Conservation (phyloP, 1,140 invertebrate genomes). For the Metaphire vulgaris region DNA sequence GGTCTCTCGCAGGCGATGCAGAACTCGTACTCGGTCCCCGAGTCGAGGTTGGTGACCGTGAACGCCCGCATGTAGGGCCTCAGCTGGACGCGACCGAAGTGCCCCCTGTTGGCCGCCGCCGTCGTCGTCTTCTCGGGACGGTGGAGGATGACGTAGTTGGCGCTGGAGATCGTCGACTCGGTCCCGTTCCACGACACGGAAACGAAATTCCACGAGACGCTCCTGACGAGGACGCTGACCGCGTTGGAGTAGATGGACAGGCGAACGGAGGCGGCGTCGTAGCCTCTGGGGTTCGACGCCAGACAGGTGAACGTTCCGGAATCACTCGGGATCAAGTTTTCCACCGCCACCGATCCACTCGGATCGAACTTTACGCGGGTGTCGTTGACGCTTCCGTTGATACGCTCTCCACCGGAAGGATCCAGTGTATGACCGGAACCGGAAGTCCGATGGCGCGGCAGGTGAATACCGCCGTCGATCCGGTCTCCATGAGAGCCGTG, state of each 20-base stretch:
- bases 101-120: slow-evolving; percentile 5
- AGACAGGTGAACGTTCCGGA: slow-evolving; percentile 43
- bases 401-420: slow-evolving; percentile 46
- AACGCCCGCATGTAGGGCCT: slow-evolving; percentile 42
- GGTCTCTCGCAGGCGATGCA: slow-evolving; percentile 50
- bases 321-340: slow-evolving; percentile 36
- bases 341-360: slow-evolving; percentile 45
- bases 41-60: slow-evolving; percentile 51
- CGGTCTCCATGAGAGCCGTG: slow-evolving; percentile 46
- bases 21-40: slow-evolving; percentile 51
- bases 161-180: slow-evolving; percentile 43
- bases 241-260: slow-evolving; percentile 47
- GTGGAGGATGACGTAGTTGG: slow-evolving; percentile 51
- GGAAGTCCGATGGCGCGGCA: slow-evolving; percentile 53
- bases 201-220: slow-evolving; percentile 49
- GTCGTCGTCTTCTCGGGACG: slow-evolving; percentile 20
- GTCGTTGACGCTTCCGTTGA: slow-evolving; percentile 43
- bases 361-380: slow-evolving; percentile 40
- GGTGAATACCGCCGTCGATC: slow-evolving; percentile 48
- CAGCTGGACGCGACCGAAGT: slow-evolving; percentile 37
- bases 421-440: slow-evolving; percentile 50
- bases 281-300: slow-evolving; percentile 38
- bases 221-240: slow-evolving; percentile 45
- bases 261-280: slow-evolving; percentile 41
- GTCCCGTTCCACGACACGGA: slow-evolving; percentile 54